Evolutionary conservation across 2,888 invertebrate genomes (phyloP).

Genomic region (Cheilosia grossa): DNA sequence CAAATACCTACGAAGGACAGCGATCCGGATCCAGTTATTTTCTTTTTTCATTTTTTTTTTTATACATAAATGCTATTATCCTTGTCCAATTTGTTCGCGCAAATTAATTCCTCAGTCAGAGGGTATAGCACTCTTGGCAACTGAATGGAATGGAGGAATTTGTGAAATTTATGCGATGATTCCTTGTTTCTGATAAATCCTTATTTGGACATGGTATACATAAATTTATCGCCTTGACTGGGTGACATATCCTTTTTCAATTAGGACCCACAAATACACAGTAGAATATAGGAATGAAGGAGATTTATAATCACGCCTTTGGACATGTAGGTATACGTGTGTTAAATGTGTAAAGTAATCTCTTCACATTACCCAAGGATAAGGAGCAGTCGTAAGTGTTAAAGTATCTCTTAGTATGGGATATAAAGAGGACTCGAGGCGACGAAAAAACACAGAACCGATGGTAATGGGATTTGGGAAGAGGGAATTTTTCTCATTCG

Average conservation of each 20-base stretch:
- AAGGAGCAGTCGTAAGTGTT: conserved; percentile 52
- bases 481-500: conserved; percentile 12
- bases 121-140: conserved; percentile 42
- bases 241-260: conserved; percentile 71
- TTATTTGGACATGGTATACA: conserved; percentile 47
- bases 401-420: conserved; percentile 35
- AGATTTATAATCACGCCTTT: conserved; percentile 43
- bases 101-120: conserved; percentile 66
- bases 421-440: conserved; percentile 12
- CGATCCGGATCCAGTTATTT: conserved; percentile 19
- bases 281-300: neutral
- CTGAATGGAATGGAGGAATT: conserved; percentile 15
- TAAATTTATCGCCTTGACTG: conserved; percentile 63
- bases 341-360: conserved; percentile 34
- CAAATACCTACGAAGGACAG: conserved; percentile 25
- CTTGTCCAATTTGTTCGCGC: conserved; percentile 69
- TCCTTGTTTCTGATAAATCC: conserved; percentile 70
- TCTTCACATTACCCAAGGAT: conserved; percentile 59
- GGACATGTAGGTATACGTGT: neutral
- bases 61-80: conserved; percentile 53
- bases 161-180: conserved; percentile 69
- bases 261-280: conserved; percentile 44
- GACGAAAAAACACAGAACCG: conserved; percentile 20
- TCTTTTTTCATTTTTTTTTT: neutral
- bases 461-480: conserved; percentile 24